phyloP scores from a whole-genome alignment of 92 coral and sea anemone genomes.

The Galaxea fascicularis region DNA sequence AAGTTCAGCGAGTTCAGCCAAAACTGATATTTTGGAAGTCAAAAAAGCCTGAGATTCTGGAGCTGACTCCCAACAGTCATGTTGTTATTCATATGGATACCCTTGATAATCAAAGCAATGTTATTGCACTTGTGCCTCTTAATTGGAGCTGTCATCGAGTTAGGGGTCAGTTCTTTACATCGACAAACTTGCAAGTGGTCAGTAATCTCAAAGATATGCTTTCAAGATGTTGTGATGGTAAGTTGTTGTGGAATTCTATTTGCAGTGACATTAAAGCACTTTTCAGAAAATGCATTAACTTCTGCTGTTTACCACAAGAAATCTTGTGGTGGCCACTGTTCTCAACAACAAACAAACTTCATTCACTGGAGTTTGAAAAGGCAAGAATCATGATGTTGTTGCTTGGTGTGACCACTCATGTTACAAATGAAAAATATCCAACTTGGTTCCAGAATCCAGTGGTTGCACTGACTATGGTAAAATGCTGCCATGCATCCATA shows the following conservation, averaged over 20 bases:
- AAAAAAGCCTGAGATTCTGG: constrained; percentile 25
- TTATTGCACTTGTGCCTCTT: constrained; percentile 30
- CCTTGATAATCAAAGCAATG: constrained; percentile 26
- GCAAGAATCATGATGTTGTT: no score
- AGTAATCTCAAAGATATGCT: not conserved
- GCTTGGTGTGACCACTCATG: no score
- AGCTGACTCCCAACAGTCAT: constrained; percentile 48
- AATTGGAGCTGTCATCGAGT: not conserved
- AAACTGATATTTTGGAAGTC: not conserved
- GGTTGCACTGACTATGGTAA: no score
- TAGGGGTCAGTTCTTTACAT: constrained; percentile 29
- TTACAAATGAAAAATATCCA: no score
- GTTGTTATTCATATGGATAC: constrained; percentile 29
- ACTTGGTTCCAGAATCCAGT: no score
- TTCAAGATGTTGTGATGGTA: constrained; percentile 34
- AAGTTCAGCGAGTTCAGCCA: not conserved
- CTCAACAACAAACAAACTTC: no score
- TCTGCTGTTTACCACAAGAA: no score
- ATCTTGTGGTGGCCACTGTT: no score
- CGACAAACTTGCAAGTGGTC: not conserved
- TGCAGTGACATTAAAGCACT: not conserved
- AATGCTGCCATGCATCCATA: no score
- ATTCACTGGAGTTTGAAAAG: no score
- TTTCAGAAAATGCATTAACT: not conserved
- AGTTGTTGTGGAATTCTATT: not conserved